Percentiles rank a stretch among this genome's conserved stretches.
Conservation (phyloP, 2,797 vertebrate species). For the Carduelis carduelis region DNA sequence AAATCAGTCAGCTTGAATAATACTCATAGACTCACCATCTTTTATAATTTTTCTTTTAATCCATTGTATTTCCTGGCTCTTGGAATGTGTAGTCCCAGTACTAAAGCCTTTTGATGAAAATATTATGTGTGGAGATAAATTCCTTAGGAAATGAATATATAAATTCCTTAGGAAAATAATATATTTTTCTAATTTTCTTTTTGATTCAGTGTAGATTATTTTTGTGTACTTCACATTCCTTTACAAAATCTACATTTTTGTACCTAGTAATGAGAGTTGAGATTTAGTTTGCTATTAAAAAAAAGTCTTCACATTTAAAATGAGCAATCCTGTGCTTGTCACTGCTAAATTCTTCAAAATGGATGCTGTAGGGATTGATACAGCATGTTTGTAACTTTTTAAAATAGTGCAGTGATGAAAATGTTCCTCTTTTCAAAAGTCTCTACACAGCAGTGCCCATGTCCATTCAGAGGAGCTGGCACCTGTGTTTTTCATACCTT, state of each 20-base stretch:
- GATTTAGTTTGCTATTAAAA: neutral
- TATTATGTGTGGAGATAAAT: neutral
- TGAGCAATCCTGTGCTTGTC: neutral
- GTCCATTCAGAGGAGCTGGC: neutral
- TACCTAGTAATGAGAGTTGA: neutral
- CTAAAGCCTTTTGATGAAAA: neutral
- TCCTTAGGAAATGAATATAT: neutral
- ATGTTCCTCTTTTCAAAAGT: neutral
- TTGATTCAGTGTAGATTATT: neutral
- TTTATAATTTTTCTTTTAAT: neutral
- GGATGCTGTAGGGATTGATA: neutral
- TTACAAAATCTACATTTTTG: neutral
- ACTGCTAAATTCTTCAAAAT: neutral
- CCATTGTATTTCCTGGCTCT: neutral
- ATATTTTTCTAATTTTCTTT: neutral
- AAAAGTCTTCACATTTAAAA: neutral
- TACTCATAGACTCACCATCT: neutral
- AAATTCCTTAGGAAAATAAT: neutral
- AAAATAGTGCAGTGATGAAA: neutral
- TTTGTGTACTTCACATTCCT: neutral
- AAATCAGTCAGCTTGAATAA: neutral
- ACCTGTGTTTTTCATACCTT: neutral
- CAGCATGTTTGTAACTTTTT: neutral
- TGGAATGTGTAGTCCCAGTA: neutral
- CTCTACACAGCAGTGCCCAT: accelerated